Conservation (phyloP, 2,113 vertebrate genomes). For the Megaceryle maxima region DNA sequence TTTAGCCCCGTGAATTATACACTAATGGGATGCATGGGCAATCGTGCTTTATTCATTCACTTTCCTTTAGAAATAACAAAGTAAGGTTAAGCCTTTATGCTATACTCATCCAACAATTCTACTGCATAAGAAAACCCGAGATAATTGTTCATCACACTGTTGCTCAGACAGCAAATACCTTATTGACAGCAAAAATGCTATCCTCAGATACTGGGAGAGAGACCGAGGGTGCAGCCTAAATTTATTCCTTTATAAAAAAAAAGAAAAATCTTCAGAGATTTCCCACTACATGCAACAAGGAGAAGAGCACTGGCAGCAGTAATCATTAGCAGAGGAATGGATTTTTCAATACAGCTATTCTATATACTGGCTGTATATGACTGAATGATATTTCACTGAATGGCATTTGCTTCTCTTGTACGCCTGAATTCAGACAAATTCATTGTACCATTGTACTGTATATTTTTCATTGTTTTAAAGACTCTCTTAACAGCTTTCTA, state of each 20-base stretch:
- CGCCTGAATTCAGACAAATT: background rate
- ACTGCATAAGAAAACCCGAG: background rate
- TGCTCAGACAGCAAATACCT: background rate
- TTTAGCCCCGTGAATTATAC: background rate
- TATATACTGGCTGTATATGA: background rate
- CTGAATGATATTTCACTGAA: background rate
- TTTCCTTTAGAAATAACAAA: background rate
- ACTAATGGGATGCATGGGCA: background rate
- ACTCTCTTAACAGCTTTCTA: background rate
- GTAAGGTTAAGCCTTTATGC: background rate
- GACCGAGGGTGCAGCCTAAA: background rate
- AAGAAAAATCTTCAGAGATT: background rate
- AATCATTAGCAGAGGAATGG: background rate
- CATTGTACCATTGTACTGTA: background rate
- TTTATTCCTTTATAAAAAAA: background rate
- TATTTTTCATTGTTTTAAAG: background rate
- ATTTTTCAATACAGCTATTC: background rate
- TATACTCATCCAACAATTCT: background rate
- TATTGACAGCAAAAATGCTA: background rate
- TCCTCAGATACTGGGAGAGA: background rate
- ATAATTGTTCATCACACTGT: background rate
- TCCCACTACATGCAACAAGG: background rate
- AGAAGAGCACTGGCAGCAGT: background rate
- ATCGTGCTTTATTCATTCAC: background rate
- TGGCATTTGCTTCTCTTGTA: background rate